Conservation (phyloP, 23 tunicate species). For the Aplidium turbinatum region DNA sequence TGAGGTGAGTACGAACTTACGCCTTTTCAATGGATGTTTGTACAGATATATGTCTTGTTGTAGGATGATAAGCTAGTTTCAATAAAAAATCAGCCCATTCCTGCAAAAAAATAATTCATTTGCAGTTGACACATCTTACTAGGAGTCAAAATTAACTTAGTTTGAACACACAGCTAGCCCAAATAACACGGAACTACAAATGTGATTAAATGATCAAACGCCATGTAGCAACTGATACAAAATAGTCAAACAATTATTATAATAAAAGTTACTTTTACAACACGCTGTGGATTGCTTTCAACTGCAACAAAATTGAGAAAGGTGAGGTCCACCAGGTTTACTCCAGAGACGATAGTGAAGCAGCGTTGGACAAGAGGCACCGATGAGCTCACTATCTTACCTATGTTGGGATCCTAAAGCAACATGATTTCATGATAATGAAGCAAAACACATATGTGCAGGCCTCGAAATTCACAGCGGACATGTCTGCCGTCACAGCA, state of each 20-base stretch:
- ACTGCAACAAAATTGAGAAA: slow-evolving; percentile 76
- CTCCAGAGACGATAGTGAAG: slow-evolving; percentile 73
- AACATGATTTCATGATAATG: no score
- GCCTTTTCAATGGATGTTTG: slow-evolving; percentile 77
- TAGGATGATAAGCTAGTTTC: slow-evolving; percentile 75
- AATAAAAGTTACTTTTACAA: slow-evolving; percentile 68
- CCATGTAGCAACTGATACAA: no score
- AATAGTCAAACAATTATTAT: no score
- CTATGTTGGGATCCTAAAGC: slow-evolving; percentile 72
- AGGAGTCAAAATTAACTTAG: no score
- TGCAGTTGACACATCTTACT: no score
- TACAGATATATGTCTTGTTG: slow-evolving; percentile 74
- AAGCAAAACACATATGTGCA: no score
- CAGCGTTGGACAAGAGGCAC: slow-evolving; percentile 55
- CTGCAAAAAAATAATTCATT: slow-evolving; percentile 41
- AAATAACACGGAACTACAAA: no score
- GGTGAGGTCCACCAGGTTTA: slow-evolving; percentile 59
- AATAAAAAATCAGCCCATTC: slow-evolving; percentile 84
- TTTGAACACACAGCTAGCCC: no score
- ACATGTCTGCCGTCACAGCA: no score
- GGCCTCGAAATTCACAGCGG: no score
- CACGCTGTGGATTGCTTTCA: slow-evolving; percentile 41
- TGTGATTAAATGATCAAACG: no score
- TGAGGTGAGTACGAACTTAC: slow-evolving; percentile 77
- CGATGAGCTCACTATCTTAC: slow-evolving; percentile 41